Evolutionary conservation across 1,140 invertebrate species (phyloP).

Genomic region (Holcopasites calliopsidis): DNA sequence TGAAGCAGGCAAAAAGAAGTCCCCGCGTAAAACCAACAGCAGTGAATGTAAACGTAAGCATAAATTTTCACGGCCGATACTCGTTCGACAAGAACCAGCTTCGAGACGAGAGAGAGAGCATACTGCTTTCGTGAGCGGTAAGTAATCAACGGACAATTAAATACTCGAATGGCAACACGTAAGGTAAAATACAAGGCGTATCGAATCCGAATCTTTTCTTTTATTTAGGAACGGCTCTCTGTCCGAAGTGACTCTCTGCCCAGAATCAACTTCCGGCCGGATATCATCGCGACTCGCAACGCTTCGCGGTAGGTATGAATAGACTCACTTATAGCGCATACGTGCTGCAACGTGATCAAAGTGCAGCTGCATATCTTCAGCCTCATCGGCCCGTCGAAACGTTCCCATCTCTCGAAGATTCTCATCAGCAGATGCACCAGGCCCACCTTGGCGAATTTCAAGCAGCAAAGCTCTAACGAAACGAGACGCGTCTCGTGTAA

Average conservation of each 20-base stretch:
- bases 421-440: constrained; percentile 81
- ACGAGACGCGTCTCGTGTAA: not conserved
- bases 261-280: constrained; percentile 17
- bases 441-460: constrained; percentile 82
- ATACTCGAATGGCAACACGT: no score
- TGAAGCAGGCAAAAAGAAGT: constrained; percentile 65
- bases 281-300: constrained; percentile 1
- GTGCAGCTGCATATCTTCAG: constrained; percentile 83
- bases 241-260: not conserved
- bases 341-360: constrained; percentile 82
- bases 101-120: not conserved
- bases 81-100: not conserved
- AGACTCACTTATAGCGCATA: constrained; percentile 83
- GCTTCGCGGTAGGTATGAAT: not conserved
- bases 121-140: not conserved
- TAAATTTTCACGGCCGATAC: constrained; percentile 19
- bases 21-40: not conserved
- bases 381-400: constrained; percentile 83
- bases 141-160: not conserved
- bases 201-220: no score
- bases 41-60: not conserved
- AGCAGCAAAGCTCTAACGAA: constrained; percentile 82
- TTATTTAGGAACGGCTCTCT: no score
- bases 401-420: constrained; percentile 85
- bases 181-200: no score